Evolutionary conservation across 1,140 invertebrate species (phyloP).

Genomic region (Heliconius melpomene): DNA sequence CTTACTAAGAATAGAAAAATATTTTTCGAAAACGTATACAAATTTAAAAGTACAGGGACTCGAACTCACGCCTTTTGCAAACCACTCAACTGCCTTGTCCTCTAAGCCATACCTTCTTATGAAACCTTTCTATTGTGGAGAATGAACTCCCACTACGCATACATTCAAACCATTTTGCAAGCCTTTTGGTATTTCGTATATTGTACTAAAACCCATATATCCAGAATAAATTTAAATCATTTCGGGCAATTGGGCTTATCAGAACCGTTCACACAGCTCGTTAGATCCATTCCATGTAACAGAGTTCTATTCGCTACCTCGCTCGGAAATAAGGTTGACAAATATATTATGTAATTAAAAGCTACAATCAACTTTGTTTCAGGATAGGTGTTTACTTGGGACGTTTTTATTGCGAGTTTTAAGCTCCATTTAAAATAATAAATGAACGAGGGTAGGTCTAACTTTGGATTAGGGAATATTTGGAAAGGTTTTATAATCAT

Average conservation of each 20-base stretch:
- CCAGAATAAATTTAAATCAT: neutral
- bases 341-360: conserved; percentile 15
- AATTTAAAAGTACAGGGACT: no score
- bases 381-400: conserved; percentile 1
- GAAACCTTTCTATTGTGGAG: no score
- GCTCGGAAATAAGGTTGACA: conserved; percentile 5
- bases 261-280: conserved; percentile 1
- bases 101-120: no score
- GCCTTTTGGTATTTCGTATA: no score
- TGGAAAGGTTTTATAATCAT: neutral
- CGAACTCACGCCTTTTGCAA: no score
- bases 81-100: no score
- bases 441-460: neutral
- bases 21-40: no score
- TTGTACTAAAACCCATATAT: neutral
- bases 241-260: conserved; percentile 3
- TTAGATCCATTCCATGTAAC: conserved; percentile 28
- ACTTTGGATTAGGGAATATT: conserved; percentile 5
- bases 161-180: no score
- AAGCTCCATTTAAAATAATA: conserved; percentile 2
- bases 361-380: neutral
- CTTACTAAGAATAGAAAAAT: no score
- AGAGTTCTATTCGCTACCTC: conserved; percentile 9
- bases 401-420: neutral
- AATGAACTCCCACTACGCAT: no score